Evolutionary conservation across 1,140 invertebrate species (phyloP), one percentile per base, ranked within the genome.

Genomic region (Drosophila kanapiae): DNA sequence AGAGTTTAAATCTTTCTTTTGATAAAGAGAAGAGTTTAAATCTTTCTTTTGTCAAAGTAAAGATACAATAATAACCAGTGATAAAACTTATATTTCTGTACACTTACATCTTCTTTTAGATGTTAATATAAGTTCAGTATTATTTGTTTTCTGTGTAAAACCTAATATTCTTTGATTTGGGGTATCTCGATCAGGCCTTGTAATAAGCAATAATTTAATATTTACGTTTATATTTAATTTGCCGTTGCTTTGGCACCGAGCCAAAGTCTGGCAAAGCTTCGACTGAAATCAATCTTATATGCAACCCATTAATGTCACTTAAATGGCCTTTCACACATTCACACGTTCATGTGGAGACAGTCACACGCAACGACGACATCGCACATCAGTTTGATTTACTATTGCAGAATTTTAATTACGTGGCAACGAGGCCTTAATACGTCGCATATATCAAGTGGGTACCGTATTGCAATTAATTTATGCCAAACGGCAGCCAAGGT

Each of bases 391-490:
- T 68, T 88, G 77, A 78, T 90, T 75, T 81, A 85, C 61, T 75
- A 65, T 64, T 68, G 47, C 49, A 64, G 42, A 60, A 85, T 85
- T 80, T 90, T 90, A 90, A 90, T 90, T 85, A 85, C 71, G 67
- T 85, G 86, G 75, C 75, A 85, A 90, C 75, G 70, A 76, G 71
- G 23, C 56, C 56, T 64, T 82, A 81, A 71, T 85, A 65, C 43
- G 69, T 69, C 74, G 60, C 85, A 90, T 90, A 90, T 69, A 82
- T 90, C 85, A 88, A 65, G 61, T 56, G 61, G 31, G 43, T 18
- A 56, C 70, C 31, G 57, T 61, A 67, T 64, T 85, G 86, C 72
- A 90, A 85, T 90, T 90, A 90, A 90, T 90, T 82, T 82, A 85
- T 90, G 75, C 82, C 78, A 91, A 85, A 75, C 75, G 78, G 75